These are phyloP conservation scores for rabbit (Oryctolagus cuniculus) DNA, from an alignment of 2,113 vertebrate genomes.

Conservation along the genomic window mOryCun1.1 NC_091452.1:9262001-9262500, in stretches of 20 bases:
- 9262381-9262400: neutral
- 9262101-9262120: neutral
- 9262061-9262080: conserved; percentile 12
- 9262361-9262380: conserved; percentile 15
- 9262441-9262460: neutral
- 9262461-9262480: neutral
- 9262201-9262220: neutral
- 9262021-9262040: neutral
- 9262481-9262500: conserved; percentile 61
- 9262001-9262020: neutral
- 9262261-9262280: neutral
- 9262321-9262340: neutral
- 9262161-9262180: conserved; percentile 1
- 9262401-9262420: neutral
- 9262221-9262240: neutral
- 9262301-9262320: neutral
- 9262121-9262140: neutral
- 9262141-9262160: neutral
- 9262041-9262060: neutral
- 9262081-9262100: neutral
- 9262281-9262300: neutral
- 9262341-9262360: neutral
- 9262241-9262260: conserved; percentile 5
- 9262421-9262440: neutral
- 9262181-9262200: neutral